Evolutionary conservation across 2,888 invertebrate species (phyloP).

Genomic region (Marronus borbonicus): DNA sequence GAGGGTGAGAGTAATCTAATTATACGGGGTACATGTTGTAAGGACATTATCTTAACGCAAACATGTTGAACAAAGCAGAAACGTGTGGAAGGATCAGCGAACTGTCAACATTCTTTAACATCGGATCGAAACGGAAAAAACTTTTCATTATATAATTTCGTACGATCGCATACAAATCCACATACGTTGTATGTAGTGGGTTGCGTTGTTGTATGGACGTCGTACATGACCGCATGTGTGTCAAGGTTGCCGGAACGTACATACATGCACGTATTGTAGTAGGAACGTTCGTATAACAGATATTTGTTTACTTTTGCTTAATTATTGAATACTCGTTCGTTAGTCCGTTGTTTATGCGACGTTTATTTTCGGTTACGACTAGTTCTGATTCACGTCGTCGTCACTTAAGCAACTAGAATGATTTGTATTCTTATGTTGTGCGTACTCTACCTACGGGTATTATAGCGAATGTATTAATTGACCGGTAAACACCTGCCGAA

Average conservation of each 20-base stretch:
- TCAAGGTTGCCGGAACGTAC: slow-evolving; percentile 31
- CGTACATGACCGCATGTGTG: slow-evolving; percentile 33
- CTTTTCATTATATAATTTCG: slow-evolving; percentile 31
- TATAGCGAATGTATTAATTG: slow-evolving; percentile 11
- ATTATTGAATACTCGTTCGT: slow-evolving; percentile 36
- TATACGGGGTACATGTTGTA: too few species aligned
- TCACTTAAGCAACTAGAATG: slow-evolving; percentile 20
- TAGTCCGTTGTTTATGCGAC: slow-evolving; percentile 24
- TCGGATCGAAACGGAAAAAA: slow-evolving; percentile 3
- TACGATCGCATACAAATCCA: slow-evolving; percentile 1
- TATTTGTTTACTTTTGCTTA: slow-evolving; percentile 46
- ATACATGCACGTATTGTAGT: slow-evolving; percentile 1
- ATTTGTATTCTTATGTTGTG: not conserved
- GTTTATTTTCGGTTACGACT: slow-evolving; percentile 26
- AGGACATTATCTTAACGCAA: too few species aligned
- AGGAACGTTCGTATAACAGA: slow-evolving; percentile 21
- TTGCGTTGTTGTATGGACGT: not conserved
- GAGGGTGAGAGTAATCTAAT: too few species aligned
- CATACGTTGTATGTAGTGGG: not conserved
- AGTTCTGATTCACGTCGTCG: slow-evolving; percentile 21
- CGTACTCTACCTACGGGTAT: not conserved
- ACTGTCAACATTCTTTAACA: not conserved
- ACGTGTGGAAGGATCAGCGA: not conserved
- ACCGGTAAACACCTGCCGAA: not conserved
- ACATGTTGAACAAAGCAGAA: too few species aligned